Conservation (phyloP, 2,888 invertebrate species). For the Thelaira solivaga region DNA sequence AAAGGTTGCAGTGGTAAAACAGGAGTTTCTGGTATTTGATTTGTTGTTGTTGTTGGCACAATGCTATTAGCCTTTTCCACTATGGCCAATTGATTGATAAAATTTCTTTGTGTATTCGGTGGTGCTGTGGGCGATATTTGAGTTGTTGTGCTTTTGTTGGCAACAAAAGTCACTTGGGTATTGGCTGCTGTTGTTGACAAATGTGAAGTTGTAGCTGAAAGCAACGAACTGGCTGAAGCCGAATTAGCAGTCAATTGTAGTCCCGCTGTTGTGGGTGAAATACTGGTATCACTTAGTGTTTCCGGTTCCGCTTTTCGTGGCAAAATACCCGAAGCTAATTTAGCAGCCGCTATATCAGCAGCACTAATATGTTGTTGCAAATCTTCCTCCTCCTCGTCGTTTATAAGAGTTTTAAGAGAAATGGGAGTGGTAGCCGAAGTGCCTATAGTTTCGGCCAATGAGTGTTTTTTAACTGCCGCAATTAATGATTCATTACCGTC, state of each 20-base stretch:
- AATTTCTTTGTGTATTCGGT: conserved; percentile 36
- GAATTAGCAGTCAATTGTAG: conserved; percentile 65
- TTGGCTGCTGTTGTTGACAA: conserved; percentile 27
- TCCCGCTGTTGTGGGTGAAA: conserved; percentile 71
- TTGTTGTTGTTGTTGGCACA: conserved; percentile 43
- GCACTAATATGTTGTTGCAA: conserved; percentile 69
- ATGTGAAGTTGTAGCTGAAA: conserved; percentile 51
- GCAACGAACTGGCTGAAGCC: conserved; percentile 48
- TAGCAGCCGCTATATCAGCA: conserved; percentile 72
- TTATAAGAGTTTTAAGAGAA: conserved; percentile 72
- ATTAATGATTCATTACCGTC: conserved; percentile 61
- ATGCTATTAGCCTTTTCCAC: conserved; percentile 15
- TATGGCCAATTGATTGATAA: background rate
- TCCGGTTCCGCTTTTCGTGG: conserved; percentile 73
- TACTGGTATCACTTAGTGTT: conserved; percentile 72
- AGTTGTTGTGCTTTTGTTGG: conserved; percentile 39
- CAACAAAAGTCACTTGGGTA: conserved; percentile 46
- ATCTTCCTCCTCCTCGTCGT: conserved; percentile 71
- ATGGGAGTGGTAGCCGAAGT: conserved; percentile 74
- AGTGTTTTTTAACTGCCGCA: conserved; percentile 69
- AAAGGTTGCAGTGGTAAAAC: conserved; percentile 27
- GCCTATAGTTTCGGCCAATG: conserved; percentile 71
- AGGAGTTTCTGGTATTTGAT: conserved; percentile 1
- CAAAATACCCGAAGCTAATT: conserved; percentile 71
- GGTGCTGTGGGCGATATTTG: conserved; percentile 62